phyloP scores from a whole-genome alignment of 2,113 vertebrate species.

The Phalacrocorax aristotelis region DNA sequence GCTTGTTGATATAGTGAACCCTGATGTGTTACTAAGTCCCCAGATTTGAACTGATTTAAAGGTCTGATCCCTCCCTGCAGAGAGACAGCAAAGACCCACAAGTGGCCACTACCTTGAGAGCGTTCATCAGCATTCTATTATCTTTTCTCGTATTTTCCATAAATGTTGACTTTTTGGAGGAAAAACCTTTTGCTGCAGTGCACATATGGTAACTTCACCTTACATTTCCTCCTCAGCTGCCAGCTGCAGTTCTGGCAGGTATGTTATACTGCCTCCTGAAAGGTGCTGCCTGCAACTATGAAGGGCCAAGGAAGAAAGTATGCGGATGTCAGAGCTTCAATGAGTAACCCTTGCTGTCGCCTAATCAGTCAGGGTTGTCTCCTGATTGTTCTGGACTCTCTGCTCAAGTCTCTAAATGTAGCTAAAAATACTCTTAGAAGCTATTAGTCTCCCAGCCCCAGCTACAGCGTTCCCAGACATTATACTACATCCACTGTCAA shows the following conservation, averaged over 20 bases:
- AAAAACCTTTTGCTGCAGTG: neutral
- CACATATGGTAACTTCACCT: neutral
- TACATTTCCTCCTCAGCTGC: neutral
- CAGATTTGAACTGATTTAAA: neutral
- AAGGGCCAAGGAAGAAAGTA: neutral
- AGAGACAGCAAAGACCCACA: neutral
- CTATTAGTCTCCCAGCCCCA: neutral
- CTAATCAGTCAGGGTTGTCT: neutral
- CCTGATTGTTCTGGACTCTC: neutral
- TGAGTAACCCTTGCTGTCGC: rapidly evolving
- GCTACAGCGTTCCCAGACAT: neutral
- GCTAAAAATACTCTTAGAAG: neutral
- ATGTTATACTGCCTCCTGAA: neutral
- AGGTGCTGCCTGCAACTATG: neutral
- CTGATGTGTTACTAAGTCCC: neutral
- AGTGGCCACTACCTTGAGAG: neutral
- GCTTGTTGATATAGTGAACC: neutral
- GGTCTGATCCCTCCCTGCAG: neutral
- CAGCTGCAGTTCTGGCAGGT: neutral
- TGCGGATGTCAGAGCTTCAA: neutral
- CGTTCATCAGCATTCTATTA: neutral
- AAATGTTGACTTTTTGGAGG: neutral
- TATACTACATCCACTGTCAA: neutral
- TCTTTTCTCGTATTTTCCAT: neutral
- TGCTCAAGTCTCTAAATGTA: neutral